These are phyloP conservation scores for Cerceris rybyensis DNA, from an alignment of 2,888 invertebrate genomes.

Conservation along the genomic window DNA sequence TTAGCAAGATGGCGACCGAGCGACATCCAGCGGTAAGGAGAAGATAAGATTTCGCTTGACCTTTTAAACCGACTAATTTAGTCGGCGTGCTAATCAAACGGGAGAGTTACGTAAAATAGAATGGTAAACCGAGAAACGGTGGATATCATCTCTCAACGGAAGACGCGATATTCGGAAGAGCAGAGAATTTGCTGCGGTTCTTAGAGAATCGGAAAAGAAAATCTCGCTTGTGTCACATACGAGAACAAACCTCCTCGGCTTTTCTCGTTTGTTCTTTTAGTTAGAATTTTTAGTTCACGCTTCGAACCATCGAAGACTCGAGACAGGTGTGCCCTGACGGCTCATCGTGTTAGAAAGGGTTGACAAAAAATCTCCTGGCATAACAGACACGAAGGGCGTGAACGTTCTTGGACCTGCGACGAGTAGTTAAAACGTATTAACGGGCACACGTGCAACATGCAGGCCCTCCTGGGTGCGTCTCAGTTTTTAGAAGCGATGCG, in stretches of 20 bases:
- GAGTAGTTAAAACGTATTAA: slow-evolving; percentile 49
- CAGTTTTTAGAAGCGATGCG: slow-evolving; percentile 47
- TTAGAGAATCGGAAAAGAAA: neutral
- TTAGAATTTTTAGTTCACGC: neutral
- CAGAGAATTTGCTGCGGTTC: too few relatives aligned
- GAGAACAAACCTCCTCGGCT: neutral
- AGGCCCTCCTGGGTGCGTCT: slow-evolving; percentile 17
- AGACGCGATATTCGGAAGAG: neutral
- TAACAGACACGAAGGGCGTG: slow-evolving; percentile 11
- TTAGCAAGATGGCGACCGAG: neutral
- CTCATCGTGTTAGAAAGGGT: slow-evolving; percentile 27
- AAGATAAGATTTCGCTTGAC: slow-evolving; percentile 11
- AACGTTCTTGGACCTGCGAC: neutral
- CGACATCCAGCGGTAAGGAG: slow-evolving; percentile 18
- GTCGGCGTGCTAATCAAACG: slow-evolving; percentile 15
- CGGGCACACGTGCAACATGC: slow-evolving; percentile 57
- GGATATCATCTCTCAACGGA: neutral
- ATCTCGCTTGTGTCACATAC: neutral
- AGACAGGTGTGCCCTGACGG: slow-evolving; percentile 28
- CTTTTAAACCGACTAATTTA: neutral
- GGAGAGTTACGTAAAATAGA: slow-evolving; percentile 24
- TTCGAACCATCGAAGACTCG: neutral
- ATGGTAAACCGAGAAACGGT: neutral
- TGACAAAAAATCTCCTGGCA: slow-evolving; percentile 35
- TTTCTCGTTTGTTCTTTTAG: neutral